Evolutionary conservation across 2,797 vertebrate species (phyloP), one percentile per base, ranked within the genome.

Genomic region (Adrianichthys oophorus): DNA sequence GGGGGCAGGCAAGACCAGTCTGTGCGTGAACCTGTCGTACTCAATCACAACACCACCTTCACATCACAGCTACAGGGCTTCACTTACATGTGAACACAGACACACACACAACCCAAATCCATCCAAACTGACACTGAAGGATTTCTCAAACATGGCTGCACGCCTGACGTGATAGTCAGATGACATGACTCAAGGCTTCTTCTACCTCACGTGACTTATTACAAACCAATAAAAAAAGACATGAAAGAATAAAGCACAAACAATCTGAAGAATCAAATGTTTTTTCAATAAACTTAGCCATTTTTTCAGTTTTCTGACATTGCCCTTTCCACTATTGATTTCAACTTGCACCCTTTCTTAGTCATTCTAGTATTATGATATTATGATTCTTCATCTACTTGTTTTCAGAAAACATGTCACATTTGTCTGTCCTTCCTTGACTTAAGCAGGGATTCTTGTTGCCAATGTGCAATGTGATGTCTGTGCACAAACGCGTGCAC

Each of bases 121-220:
- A 58, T 74, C 56, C 62, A 54, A 56, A 50, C 15, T 19, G 64
- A 77, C 67, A 67, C 48, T 5, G 49, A 63, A 68, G 73, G 60
- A 70, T 59, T 74, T 72, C 55, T 68, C 68, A 59, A 70, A 76
- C 52, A 49, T 3, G 13, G 42, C 68, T 62, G 61, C 63, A 55
- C 59, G 66, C 49, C 32, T 68, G 69, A 68, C 59, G 66, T 69
- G 52, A 70, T 64, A 56, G 49, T 79, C 54, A 76, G 76, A 79
- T 58, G 71, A 71, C 66, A 60, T 65, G 59, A 72, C 78, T 79
- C 19, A 48, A 32, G 68, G 73, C 73, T 70, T 15, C n/a, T 10
- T 59, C 56, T 62, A 65, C 16, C 37, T 55, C 52, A 52, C 43
- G 32, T 43, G 47, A 48, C 46, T 48, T 45, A 26, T 41, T 21